Conservation (phyloP, 2,113 vertebrate species). For the Lepus europaeus region DNA sequence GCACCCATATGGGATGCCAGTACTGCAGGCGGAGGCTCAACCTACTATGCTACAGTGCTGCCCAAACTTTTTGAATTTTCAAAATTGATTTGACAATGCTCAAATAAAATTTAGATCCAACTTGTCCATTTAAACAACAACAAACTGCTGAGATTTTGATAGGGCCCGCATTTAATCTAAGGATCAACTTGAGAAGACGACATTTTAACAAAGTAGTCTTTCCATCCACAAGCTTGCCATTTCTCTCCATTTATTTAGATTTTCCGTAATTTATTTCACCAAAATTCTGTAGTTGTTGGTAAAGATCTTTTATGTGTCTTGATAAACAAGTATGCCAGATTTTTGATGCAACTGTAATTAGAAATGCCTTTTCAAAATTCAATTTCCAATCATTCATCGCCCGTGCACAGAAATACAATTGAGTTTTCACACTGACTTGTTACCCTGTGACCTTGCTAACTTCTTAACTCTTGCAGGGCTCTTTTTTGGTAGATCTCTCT, state of each 20-base stretch:
- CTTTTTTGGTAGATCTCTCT: not conserved
- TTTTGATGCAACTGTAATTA: not conserved
- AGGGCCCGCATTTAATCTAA: not conserved
- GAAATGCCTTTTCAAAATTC: conserved; percentile 20
- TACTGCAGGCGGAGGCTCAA: no score
- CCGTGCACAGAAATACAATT: not conserved
- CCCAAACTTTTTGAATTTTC: not conserved
- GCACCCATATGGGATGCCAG: no score
- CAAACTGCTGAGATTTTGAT: not conserved
- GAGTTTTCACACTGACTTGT: not conserved
- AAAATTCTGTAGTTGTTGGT: not conserved
- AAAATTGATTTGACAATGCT: conserved; percentile 1
- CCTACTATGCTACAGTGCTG: no score
- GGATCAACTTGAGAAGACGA: not conserved
- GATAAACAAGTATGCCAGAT: conserved; percentile 28
- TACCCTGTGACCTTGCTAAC: not conserved
- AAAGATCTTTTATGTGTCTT: not conserved
- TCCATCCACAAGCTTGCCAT: not conserved
- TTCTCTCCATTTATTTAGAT: conserved; percentile 18
- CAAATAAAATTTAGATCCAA: not conserved
- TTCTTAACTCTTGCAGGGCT: not conserved
- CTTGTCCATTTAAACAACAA: not conserved
- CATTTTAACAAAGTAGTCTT: not conserved
- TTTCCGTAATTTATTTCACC: conserved; percentile 6
- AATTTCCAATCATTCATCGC: not conserved